These are phyloP conservation scores for Folsomia manolachei DNA, from an alignment of 2,888 invertebrate genomes.

Conservation along the genomic window DNA sequence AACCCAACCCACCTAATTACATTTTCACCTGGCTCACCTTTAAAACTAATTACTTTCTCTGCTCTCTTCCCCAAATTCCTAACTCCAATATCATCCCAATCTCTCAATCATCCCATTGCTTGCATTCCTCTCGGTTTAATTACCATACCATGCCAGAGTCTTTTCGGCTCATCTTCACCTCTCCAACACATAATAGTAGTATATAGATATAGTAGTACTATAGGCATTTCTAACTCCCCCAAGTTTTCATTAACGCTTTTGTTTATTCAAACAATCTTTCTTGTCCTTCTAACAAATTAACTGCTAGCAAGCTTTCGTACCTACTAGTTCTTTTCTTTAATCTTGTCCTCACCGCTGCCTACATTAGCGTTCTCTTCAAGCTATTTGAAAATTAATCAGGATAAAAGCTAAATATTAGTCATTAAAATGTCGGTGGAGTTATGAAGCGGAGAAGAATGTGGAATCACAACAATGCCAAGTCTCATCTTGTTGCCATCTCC, in stretches of 20 bases:
- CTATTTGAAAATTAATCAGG: background rate
- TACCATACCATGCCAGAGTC: conserved; percentile 3
- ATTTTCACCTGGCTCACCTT: conserved; percentile 48
- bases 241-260: no score
- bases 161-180: background rate
- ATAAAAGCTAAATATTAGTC: background rate
- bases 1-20: conserved; percentile 50
- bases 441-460: background rate
- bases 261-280: no score
- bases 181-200: no score
- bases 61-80: conserved; percentile 8
- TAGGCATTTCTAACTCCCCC: no score
- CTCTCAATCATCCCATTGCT: conserved; percentile 12
- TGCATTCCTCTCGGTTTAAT: conserved; percentile 17
- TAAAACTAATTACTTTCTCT: conserved; percentile 12
- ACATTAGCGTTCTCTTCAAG: no score
- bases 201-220: no score
- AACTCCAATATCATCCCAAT: conserved; percentile 12
- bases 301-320: background rate
- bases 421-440: background rate
- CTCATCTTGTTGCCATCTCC: no score
- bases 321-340: background rate
- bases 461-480: background rate
- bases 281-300: no score
- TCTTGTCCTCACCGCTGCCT: no score